phyloP scores from a whole-genome alignment of 2,113 vertebrate genomes.

The Conger conger region DNA sequence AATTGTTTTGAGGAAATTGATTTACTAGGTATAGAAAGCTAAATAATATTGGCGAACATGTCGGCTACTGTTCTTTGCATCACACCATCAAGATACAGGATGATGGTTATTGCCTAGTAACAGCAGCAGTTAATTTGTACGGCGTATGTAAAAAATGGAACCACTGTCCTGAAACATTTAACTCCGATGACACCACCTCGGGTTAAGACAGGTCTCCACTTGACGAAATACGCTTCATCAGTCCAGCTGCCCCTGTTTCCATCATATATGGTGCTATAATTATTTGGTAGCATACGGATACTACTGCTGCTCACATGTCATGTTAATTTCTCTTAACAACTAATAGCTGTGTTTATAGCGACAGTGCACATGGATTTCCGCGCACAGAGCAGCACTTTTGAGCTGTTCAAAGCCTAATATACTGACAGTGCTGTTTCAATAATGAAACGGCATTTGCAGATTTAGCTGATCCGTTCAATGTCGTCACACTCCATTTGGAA shows the following conservation, averaged over 20 bases:
- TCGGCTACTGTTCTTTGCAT: neutral
- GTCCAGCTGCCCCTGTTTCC: neutral
- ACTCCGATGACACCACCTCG: neutral
- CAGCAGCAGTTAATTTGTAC: too few species aligned
- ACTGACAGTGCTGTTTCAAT: neutral
- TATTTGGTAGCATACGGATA: too few species aligned
- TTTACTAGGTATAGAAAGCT: neutral
- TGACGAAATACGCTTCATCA: neutral
- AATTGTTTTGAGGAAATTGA: neutral
- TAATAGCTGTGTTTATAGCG: too few species aligned
- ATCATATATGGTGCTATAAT: neutral
- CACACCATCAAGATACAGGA: neutral
- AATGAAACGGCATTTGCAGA: neutral
- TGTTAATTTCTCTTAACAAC: too few species aligned
- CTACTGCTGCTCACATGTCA: too few species aligned
- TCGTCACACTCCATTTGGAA: neutral
- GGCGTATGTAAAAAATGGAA: neutral
- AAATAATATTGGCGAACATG: neutral
- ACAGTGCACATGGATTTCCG: too few species aligned
- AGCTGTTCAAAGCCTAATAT: neutral
- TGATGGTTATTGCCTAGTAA: too few species aligned
- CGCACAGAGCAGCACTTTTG: neutral
- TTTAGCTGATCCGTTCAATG: neutral
- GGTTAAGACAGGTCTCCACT: neutral
- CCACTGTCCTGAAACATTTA: neutral